Base-by-base conservation (phyloP, 2,888 invertebrate genomes). In the Dusona sp. region DNA sequence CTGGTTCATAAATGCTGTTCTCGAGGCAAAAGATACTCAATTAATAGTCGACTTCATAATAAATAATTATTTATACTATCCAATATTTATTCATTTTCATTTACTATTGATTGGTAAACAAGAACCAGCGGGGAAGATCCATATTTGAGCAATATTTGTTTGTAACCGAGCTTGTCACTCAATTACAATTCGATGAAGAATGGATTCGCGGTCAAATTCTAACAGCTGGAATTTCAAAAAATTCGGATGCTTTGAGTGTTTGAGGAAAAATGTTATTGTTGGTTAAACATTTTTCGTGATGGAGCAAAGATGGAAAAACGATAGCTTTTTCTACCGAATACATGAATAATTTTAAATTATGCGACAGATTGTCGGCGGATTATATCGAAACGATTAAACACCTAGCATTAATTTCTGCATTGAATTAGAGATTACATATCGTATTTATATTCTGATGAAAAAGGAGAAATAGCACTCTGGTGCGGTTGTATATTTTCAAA, bases 371-470 rank as follows among this genome's bases (percentile, higher is more conserved):
- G 38, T 48, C 19, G 22, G 6, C 19, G 29, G 57, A 45, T 79
- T 61, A 16, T n/a, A 22, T 51, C 29, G 25, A 22, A 64, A 29
- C 64, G 48, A 45, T 48, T 79, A 48, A 25, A 51, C 25, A 51
- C 29, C 29, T 64, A n/a, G 51, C 36, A 51, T 74, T 75, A 86
- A 77, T 79, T 83, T 57, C 2, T 75, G 42, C 45, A 48, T 61
- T 11, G 72, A 79, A 33, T 64, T 45, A 25, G 33, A 75, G 29
- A 73, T 79, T n/a, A 51, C 19, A 29, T 73, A 68, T 38, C 19
- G 22, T 57, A 65, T 48, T 70, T 13, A 25, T 22, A 78, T 45
- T 70, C 51, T 61, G 42, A 42, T 83, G 77, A 61, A 84, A 78
- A 78, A 67, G 38, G 33, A 67, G 73, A 29, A 72, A 70, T 22